Percentiles rank a stretch among this genome's conserved stretches.
These are phyloP conservation scores for Dicyrtomina minuta DNA, from an alignment of 2,888 invertebrate species.

Conservation along the genomic window DNA sequence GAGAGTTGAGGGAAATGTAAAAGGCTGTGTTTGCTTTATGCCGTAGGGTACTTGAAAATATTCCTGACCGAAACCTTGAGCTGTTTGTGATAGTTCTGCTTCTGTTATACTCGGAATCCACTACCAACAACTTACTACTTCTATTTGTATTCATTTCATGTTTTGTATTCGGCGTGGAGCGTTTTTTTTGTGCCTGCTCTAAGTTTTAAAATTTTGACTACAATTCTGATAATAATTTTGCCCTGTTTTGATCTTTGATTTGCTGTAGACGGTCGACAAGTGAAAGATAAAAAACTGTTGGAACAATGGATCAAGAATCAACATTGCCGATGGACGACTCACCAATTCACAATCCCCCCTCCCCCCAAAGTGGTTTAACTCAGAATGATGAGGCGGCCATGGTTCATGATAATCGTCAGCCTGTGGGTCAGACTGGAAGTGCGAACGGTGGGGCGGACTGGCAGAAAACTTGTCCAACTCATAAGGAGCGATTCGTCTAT, in stretches of 20 bases:
- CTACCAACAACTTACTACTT: too few species aligned
- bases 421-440: neutral
- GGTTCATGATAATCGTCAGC: neutral
- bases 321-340: slow-evolving; percentile 9
- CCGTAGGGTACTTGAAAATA: too few species aligned
- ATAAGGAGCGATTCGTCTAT: slow-evolving; percentile 29
- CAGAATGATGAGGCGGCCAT: slow-evolving; percentile 8
- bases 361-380: slow-evolving; percentile 15
- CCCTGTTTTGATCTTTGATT: neutral
- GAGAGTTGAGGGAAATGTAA: too few species aligned
- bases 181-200: too few species aligned
- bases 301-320: neutral
- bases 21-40: too few species aligned
- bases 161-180: too few species aligned
- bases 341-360: slow-evolving; percentile 1
- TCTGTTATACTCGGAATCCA: too few species aligned
- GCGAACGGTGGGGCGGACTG: slow-evolving; percentile 16
- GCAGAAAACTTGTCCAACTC: slow-evolving; percentile 32
- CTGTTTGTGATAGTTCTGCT: too few species aligned
- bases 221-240: neutral
- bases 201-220: neutral
- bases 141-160: too few species aligned
- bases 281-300: neutral
- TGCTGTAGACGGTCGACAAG: neutral
- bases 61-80: too few species aligned